phyloP scores from a whole-genome alignment of 2,888 invertebrate species.

The Oscheius myriophilus region DNA sequence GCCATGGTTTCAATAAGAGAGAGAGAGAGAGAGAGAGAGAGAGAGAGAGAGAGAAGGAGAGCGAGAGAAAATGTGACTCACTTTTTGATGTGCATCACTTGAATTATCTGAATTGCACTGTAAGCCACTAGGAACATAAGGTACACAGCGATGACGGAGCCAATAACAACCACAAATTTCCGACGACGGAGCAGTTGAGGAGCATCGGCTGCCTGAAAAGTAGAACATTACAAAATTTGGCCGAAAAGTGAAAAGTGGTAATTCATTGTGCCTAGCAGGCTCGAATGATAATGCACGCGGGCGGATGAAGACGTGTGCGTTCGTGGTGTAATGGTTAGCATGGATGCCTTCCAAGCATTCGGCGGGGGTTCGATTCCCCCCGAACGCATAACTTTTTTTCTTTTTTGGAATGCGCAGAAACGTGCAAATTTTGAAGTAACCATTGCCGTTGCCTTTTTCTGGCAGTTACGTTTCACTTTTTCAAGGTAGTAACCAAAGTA shows the following conservation, averaged over 20 bases:
- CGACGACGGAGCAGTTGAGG: slow-evolving; percentile 40
- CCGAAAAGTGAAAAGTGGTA: no score
- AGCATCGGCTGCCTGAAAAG: slow-evolving; percentile 13
- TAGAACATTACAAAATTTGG: no score
- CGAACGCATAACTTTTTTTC: slow-evolving; percentile 15
- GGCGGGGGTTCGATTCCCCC: slow-evolving; percentile 35
- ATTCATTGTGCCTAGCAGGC: no score
- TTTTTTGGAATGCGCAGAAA: no score
- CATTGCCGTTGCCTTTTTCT: no score
- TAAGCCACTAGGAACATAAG: slow-evolving; percentile 55
- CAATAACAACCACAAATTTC: slow-evolving; percentile 63
- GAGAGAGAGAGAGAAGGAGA: not conserved
- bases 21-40: slow-evolving; percentile 12
- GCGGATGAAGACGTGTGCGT: no score
- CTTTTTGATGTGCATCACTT: slow-evolving; percentile 39
- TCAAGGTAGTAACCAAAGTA: no score
- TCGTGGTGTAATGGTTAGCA: slow-evolving; percentile 37
- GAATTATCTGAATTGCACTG: slow-evolving; percentile 52
- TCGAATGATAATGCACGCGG: no score
- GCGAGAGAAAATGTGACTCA: not conserved
- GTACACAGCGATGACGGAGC: slow-evolving; percentile 60
- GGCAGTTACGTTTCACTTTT: no score
- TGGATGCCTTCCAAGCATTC: slow-evolving; percentile 40
- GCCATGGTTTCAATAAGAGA: not conserved
- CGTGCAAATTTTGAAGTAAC: no score